Percentiles rank a stretch among this genome's conserved stretches.
Conservation (phyloP, 2,797 vertebrate species). For the Pseudochirops corinnae region DNA sequence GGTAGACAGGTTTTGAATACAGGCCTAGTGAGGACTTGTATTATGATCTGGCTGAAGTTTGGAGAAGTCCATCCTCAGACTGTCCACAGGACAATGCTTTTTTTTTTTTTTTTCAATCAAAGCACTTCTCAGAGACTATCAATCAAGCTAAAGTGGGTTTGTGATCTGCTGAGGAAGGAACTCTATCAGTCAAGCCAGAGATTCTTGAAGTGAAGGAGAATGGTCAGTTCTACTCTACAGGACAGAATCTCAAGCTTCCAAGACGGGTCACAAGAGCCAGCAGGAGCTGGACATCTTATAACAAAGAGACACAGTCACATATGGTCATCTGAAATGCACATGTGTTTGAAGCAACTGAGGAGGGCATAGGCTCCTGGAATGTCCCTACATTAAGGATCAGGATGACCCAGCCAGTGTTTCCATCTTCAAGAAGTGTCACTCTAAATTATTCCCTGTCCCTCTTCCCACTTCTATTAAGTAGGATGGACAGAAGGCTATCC, state of each 20-base stretch:
- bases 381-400: not conserved
- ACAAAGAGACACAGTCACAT: not conserved
- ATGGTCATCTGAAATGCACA: not conserved
- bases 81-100: not conserved
- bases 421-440: not conserved
- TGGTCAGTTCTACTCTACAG: not conserved
- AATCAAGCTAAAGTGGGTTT: not conserved
- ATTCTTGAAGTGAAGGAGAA: not conserved
- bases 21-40: not conserved
- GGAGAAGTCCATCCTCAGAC: not conserved
- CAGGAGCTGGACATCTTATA: not conserved
- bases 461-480: not conserved
- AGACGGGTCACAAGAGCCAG: not conserved
- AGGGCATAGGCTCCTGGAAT: not conserved
- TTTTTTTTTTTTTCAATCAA: not conserved
- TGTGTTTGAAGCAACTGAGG: not conserved
- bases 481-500: not conserved
- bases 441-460: not conserved
- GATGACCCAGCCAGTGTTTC: not conserved
- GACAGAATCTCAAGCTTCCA: not conserved
- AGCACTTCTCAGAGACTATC: not conserved
- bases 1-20: not conserved
- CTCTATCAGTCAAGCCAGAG: not conserved
- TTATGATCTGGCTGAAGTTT: not conserved
- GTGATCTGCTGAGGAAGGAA: not conserved